Base-by-base conservation (phyloP, 2,797 vertebrate species). In the Monodelphis domestica region DNA sequence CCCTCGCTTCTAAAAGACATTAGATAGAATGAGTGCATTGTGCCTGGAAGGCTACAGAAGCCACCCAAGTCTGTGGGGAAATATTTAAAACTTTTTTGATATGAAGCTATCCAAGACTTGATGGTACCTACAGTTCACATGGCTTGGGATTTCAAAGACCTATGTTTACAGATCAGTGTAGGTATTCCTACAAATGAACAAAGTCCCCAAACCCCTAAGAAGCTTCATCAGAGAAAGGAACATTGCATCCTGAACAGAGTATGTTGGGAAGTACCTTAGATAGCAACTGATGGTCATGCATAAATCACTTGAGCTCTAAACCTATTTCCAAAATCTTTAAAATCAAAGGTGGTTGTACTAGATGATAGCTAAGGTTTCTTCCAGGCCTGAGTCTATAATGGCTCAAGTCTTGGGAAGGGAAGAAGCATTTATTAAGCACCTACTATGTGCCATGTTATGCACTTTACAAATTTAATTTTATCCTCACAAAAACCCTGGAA, bases 1-100 rank as follows among this genome's bases (percentile, higher is more conserved):
- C 88, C 89, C 45, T 15, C 5, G 92, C 26, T 88, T 59, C 14
- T 88, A 59, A 12, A 38, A 50, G 54, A 90, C 89, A 3, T 51
- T 17, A 91, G 30, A n/a, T 26, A 87, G 17, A 45, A 53, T 90
- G 89, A 29, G 53, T 2, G 29, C 52, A 38, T 3, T 90, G 4
- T 3, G 28, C 6, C 5, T 45, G 45, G 55, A 89, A 12, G n/a
- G 54, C 38, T 28, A 24, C 24, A 45, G 38, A 56, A 87, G 50
- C 56, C 50, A 93, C 2, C 28, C 84, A 63, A 92, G 4, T 6
- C 29, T 59, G 1, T 91, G 5, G 70, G 4, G 24, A 88, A 90
- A 63, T 57, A 91, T 92, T 54, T 29, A 92, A 84, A 90, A 28
- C 53, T 54, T 50, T 51, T 89, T 89, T 53, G 78, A 95, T 91